These are phyloP conservation scores for Nemopilema nomurai DNA, from an alignment of 30 jellyfish, hydroid and myxozoan species.

Conservation along the genomic window DNA sequence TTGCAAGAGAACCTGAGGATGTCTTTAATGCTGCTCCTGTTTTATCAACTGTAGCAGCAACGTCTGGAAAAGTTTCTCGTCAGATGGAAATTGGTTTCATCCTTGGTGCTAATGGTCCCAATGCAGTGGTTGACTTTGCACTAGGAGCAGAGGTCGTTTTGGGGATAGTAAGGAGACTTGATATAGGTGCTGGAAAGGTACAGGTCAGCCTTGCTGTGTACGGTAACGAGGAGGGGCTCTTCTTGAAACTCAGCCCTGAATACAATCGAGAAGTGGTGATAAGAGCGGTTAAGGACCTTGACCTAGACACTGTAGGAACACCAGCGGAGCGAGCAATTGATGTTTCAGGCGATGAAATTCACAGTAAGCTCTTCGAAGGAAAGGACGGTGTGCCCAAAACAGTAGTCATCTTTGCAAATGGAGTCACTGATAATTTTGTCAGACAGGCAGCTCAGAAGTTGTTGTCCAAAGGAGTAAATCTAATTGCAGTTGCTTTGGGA, in stretches of 20 bases:
- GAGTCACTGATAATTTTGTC: not conserved
- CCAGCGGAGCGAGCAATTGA: slow-evolving; percentile 16
- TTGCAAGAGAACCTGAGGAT: not conserved
- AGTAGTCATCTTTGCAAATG: not conserved
- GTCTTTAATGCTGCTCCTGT: slow-evolving; percentile 22
- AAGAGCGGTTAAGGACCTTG: not conserved
- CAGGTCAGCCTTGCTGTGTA: slow-evolving; percentile 50
- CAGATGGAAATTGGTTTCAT: slow-evolving; percentile 43
- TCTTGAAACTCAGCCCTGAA: slow-evolving; percentile 3
- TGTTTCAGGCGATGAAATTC: slow-evolving; percentile 1
- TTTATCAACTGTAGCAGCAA: slow-evolving; percentile 3
- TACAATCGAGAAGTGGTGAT: slow-evolving; percentile 12
- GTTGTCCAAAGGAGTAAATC: not conserved
- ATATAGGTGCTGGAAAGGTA: slow-evolving; percentile 13
- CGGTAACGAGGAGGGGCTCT: slow-evolving; percentile 35
- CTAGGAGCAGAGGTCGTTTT: slow-evolving; percentile 17
- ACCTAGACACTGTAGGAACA: slow-evolving; percentile 8
- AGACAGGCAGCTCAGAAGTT: not conserved
- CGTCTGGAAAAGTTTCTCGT: not conserved
- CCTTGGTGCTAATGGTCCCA: slow-evolving; percentile 46
- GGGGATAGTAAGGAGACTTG: slow-evolving; percentile 14
- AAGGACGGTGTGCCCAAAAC: slow-evolving; percentile 28
- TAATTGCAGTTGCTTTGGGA: slow-evolving; percentile 12
- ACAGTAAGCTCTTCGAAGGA: slow-evolving; percentile 28
- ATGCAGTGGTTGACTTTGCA: slow-evolving; percentile 16